Evolutionary conservation across 1,140 invertebrate species (phyloP), one percentile per base, ranked within the genome.

Genomic region (Drosophila rhopaloa): DNA sequence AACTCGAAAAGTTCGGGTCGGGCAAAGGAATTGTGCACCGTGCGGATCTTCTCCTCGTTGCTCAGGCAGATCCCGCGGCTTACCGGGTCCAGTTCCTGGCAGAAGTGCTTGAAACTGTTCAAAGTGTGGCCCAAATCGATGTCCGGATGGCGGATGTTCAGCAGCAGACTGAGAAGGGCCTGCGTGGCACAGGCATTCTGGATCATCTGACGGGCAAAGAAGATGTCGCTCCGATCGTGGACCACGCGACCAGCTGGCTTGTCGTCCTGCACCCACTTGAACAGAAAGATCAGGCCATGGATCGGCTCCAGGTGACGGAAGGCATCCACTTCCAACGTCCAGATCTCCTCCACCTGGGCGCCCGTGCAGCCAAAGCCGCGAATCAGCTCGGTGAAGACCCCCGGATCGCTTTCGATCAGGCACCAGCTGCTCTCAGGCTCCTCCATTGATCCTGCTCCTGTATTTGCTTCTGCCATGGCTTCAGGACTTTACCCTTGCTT

Each of bases 111-210:
- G 56, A 99, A 96, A 51, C 97, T 95, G 5, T 94, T 94, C 43
- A 99, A 93, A 19, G 97, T 98, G 13, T 94, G 93, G 0, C 99
- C 99, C 38, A 99, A 93, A 56, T 96, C 94, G 50, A 99, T 93
- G 93, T 99, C 98, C 29, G 95, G 79, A 92, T 98, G 97, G 60
- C 96, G 95, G 77, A 97, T 96, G 93, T 99, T 99, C 40, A 99
- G 92, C 38, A 99, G 92, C 48, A 99, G 95, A 92, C 97, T 99
- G 19, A 99, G 93, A 55, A 99, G 98, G 3, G 99, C 99, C 94
- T 99, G 99, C 5, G 98, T 99, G 3, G 99, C 99, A 94, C 99
- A 99, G 1, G 99, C 98, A 95, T 99, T 99, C 84, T 98, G 98
- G 79, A 99, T 99, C 8, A 99, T 97, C 95, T 99, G 99, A 94